Evolutionary conservation across 2,888 invertebrate genomes (phyloP).

Genomic region (Silvanus unidentatus): DNA sequence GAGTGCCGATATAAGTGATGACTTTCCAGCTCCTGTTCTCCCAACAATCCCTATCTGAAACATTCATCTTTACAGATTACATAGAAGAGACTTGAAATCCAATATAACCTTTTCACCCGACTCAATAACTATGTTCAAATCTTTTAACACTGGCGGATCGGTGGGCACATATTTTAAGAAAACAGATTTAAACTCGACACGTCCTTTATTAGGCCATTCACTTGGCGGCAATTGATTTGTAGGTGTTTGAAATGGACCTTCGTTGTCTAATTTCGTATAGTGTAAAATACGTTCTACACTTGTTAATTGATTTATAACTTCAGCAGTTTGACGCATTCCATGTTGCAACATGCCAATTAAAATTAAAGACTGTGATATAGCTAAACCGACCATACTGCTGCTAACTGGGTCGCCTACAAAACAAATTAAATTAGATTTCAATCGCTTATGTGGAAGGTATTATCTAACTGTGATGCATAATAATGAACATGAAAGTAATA

Average conservation of each 20-base stretch:
- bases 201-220: conserved; percentile 58
- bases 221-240: conserved; percentile 45
- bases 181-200: conserved; percentile 55
- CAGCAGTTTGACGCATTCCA: conserved; percentile 74
- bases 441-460: conserved; percentile 2
- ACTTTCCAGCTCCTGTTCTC: conserved; percentile 82
- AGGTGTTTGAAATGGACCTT: conserved; percentile 57
- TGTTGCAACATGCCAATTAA: conserved; percentile 77
- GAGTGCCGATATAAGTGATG: conserved; percentile 72
- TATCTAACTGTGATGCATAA: conserved; percentile 26
- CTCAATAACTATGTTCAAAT: conserved; percentile 57
- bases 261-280: conserved; percentile 67
- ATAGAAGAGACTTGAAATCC: no score
- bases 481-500: conserved; percentile 56
- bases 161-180: conserved; percentile 59
- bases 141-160: conserved; percentile 64
- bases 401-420: conserved; percentile 14
- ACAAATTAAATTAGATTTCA: no score
- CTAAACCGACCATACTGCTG: conserved; percentile 29
- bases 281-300: conserved; percentile 77
- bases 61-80: no score
- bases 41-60: conserved; percentile 74
- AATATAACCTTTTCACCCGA: conserved; percentile 61
- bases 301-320: conserved; percentile 67
- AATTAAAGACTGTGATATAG: conserved; percentile 50